A percentile compares a stretch with the other conserved stretches of the same genome.
Conservation (phyloP, 1,140 invertebrate genomes). For the Ladona fulva region DNA sequence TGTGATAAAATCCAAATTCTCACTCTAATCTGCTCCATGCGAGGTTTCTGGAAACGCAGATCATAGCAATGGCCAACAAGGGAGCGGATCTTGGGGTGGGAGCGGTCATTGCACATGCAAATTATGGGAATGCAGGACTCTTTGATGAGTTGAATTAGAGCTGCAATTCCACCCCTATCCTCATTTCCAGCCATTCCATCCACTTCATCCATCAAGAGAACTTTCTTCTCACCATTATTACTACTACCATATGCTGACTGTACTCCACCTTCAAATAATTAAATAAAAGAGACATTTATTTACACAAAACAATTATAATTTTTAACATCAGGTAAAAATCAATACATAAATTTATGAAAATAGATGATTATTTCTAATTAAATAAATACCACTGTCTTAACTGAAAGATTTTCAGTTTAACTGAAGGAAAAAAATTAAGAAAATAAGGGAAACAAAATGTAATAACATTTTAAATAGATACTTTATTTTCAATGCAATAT, state of each 20-base stretch:
- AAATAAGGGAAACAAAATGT: too few relatives aligned
- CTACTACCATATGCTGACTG: not conserved
- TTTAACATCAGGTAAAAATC: too few relatives aligned
- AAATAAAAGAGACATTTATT: too few relatives aligned
- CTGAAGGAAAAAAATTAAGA: too few relatives aligned
- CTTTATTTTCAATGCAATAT: too few relatives aligned
- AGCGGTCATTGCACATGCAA: constrained; percentile 97
- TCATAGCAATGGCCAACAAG: constrained; percentile 94
- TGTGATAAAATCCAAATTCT: constrained; percentile 20
- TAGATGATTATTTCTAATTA: too few relatives aligned
- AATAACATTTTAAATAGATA: too few relatives aligned
- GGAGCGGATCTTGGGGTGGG: constrained; percentile 87
- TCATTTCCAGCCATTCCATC: constrained; percentile 96
- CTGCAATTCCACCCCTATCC: constrained; percentile 92
- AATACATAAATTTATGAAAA: too few relatives aligned
- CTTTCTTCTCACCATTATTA: constrained; percentile 54
- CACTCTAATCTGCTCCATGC: constrained; percentile 84
- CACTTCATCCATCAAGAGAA: constrained; percentile 98
- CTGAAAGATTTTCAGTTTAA: too few relatives aligned
- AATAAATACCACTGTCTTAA: too few relatives aligned
- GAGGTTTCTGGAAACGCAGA: constrained; percentile 71
- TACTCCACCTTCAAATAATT: too few relatives aligned
- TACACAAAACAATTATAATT: too few relatives aligned
- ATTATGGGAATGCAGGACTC: constrained; percentile 83
- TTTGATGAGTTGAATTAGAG: constrained; percentile 91